Evolutionary conservation across 2,113 vertebrate species (phyloP).

Genomic region (Spermophilus dauricus): DNA sequence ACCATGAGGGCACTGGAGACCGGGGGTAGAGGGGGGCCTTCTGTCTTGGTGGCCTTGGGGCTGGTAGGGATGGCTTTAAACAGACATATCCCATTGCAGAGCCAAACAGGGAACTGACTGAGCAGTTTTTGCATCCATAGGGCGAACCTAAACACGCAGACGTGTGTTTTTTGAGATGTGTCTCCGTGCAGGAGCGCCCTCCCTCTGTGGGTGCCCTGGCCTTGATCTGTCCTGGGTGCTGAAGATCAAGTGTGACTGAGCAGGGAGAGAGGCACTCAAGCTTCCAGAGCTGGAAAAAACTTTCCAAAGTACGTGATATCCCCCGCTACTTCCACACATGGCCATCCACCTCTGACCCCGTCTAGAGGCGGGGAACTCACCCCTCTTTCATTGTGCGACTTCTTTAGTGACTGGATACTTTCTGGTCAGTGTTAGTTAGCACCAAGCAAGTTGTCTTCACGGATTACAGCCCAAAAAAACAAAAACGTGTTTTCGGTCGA

Average conservation of each 20-base stretch:
- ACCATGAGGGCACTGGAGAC: background rate
- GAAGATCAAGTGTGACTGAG: background rate
- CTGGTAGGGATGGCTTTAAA: background rate
- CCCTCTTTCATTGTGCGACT: too few relatives aligned
- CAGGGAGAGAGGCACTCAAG: background rate
- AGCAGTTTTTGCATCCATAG: rapidly evolving
- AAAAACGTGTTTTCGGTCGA: too few relatives aligned
- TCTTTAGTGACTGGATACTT: background rate
- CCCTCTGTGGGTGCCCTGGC: too few relatives aligned
- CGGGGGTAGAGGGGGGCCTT: background rate
- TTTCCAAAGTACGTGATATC: background rate
- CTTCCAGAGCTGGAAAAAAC: background rate
- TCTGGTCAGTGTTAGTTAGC: background rate
- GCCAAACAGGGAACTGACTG: background rate
- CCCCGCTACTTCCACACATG: background rate
- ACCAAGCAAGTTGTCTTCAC: background rate
- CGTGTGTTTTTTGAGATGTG: background rate
- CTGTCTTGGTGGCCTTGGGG: background rate
- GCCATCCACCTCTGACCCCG: background rate
- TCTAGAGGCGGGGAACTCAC: background rate
- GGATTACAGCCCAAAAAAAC: too few relatives aligned
- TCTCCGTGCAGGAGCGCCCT: background rate
- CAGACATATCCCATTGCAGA: background rate
- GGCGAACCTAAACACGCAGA: too few relatives aligned
- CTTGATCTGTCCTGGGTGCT: background rate